These are phyloP conservation scores for Erythrocercus mccallii DNA, from an alignment of 2,113 vertebrate species.

Conservation along the genomic window DNA sequence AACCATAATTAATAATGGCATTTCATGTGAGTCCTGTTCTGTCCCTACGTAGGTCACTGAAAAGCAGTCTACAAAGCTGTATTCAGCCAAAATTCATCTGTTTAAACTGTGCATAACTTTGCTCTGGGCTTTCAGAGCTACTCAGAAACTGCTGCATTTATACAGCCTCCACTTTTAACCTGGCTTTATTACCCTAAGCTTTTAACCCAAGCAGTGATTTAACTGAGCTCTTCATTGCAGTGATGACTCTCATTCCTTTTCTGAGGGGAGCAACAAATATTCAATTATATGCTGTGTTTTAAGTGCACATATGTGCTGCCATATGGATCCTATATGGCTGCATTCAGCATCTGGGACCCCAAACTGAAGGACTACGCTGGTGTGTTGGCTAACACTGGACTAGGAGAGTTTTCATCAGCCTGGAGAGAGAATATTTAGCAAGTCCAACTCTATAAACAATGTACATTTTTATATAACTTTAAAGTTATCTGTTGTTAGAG, in stretches of 20 bases:
- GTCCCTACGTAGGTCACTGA: accelerated
- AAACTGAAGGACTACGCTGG: not conserved
- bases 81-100: not conserved
- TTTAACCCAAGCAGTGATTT: not conserved
- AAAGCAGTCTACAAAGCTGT: not conserved
- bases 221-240: not conserved
- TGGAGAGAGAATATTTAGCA: not conserved
- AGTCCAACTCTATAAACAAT: not conserved
- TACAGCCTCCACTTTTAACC: not conserved
- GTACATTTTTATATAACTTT: not conserved
- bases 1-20: not conserved
- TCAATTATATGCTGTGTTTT: not conserved
- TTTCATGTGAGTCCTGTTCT: not conserved
- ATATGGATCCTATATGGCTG: accelerated
- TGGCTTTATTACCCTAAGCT: not conserved
- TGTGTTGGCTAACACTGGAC: not conserved
- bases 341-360: not conserved
- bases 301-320: not conserved
- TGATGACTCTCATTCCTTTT: not conserved
- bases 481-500: not conserved
- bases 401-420: not conserved
- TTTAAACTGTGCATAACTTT: not conserved
- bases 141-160: not conserved
- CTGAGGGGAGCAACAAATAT: not conserved
- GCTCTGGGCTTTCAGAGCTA: not conserved